Evolutionary conservation across 2,888 invertebrate species (phyloP), one percentile per base, ranked within the genome.

Genomic region (Protodeltote pygarga): DNA sequence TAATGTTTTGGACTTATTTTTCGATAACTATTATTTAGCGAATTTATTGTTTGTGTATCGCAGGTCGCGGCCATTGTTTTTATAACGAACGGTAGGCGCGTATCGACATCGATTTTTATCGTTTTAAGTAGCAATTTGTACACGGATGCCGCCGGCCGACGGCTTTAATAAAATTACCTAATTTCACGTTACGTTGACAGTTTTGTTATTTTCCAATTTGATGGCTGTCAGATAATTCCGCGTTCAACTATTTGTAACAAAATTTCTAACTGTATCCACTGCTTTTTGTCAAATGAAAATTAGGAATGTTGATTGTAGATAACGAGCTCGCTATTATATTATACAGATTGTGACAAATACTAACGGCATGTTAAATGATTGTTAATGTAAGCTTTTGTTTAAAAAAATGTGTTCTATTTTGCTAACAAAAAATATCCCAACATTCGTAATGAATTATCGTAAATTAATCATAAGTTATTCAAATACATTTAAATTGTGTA

Each of bases 21-120:
- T 86, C 84, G 81, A 87, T 87, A 85, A 88, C 92, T 90, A 91
- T 92, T 89, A 92, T 89, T 87, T 87, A 85, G 84, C 82, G 82
- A 79, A 89, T 91, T 92, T 92, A 91, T 92, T 81, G 86, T 63
- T 66, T 62, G 57, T 57, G 58, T 60, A 65, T 65, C 67, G 65
- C 64, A 60, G 37, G 64, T 67, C 63, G 65, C 58, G 61, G 45
- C 49, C 63, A 77, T 80, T 81, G 82, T 83, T 74, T 75, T 71
- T 71, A 70, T 67, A 52, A 19, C 51, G 50, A 51, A 48, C 69
- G 61, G 55, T 60, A 62, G 63, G 61, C 46, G 47, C 52, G 58
- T 35, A 60, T 49, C 47, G 32, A 54, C 59, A 61, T 64, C 60
- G 75, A 79, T 81, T 64, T 62, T 65, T 77, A 81, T 83, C 83